Percentiles rank a stretch among this genome's conserved stretches.
Conservation (phyloP, 2,888 invertebrate genomes). For the Coelopa pilipes region DNA sequence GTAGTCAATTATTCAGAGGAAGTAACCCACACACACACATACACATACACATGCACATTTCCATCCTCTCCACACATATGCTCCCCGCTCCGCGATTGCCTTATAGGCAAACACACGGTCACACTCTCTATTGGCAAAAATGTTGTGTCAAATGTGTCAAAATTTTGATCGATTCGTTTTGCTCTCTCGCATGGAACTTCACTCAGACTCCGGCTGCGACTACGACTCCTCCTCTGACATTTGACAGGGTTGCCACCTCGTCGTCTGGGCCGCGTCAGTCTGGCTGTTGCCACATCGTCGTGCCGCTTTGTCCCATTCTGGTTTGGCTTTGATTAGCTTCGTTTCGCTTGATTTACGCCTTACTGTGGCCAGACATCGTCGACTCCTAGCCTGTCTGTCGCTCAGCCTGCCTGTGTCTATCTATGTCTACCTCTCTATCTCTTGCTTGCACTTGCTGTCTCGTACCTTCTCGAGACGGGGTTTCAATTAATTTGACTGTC, state of each 20-base stretch:
- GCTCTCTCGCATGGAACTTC: not conserved
- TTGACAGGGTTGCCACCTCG: no score
- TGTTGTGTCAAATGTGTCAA: conserved; percentile 23
- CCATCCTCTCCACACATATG: no score
- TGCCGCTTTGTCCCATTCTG: not conserved
- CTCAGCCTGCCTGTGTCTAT: no score
- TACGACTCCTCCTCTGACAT: no score
- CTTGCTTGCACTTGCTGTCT: no score
- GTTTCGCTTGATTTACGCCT: conserved; percentile 23
- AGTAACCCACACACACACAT: not conserved
- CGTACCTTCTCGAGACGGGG: not conserved
- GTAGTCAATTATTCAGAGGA: conserved; percentile 7
- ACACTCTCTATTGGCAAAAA: not conserved
- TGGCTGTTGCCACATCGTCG: not conserved
- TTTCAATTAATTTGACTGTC: conserved; percentile 35
- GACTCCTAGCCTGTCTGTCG: not conserved
- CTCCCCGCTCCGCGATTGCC: no score
- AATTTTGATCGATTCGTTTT: not conserved
- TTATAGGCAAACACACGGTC: no score
- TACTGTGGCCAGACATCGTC: conserved; percentile 7
- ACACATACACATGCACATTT: not conserved
- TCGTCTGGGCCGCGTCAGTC: not conserved
- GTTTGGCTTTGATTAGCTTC: conserved; percentile 3
- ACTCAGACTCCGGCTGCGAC: not conserved
- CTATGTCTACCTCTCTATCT: no score